Base-by-base conservation (phyloP, 1,140 invertebrate genomes). In the Copidosoma floridanum region DNA sequence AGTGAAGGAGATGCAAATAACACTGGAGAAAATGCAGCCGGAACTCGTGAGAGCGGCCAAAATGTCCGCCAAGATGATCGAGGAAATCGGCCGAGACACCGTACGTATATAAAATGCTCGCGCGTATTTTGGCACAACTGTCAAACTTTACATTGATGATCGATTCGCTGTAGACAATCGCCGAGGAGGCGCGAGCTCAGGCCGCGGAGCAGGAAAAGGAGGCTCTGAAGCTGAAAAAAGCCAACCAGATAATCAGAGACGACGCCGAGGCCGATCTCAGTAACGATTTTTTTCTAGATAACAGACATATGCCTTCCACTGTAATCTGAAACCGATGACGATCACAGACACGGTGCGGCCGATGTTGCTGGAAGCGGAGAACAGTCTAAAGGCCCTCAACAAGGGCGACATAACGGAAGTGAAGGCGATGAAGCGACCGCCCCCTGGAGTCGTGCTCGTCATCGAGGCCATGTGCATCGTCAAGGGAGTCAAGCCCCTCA, bases 391-490 rank as follows among this genome's bases (percentile, higher is more conserved):
- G 69, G 82, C 88, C 5, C 69, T 92, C 37, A 91, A 90, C 70
- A 87, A 88, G 66, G 87, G 85, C 68, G 89, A 92, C 68, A 84
- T 88, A 18, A 82, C 83, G 7, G 86, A 88, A 70, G 85, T 89
- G 14, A 78, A 84, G 67, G 82, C 86, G 1, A 83, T 89, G 82
- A 84, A 83, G 67, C 71, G 83, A 40, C 88, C 88, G 2, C 88
- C 88, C 3, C 78, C 82, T 16, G 88, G 86, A 23, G 87, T 90
- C 0, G 74, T 84, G 8, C 75, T 87, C 53, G 85, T 92, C 2
- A 87, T 91, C 38, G 89, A 92, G 70, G 83, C 88, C 26, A 85
- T 91, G 21, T 91, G 89, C 69, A 89, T 91, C 48, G 85, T 91
- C 47, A 90, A 88, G 64, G 82, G 85, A 62, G 82, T 90, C 18